phyloP scores from a whole-genome alignment of 2,113 vertebrate genomes.

The Hyperoodon ampullatus region DNA sequence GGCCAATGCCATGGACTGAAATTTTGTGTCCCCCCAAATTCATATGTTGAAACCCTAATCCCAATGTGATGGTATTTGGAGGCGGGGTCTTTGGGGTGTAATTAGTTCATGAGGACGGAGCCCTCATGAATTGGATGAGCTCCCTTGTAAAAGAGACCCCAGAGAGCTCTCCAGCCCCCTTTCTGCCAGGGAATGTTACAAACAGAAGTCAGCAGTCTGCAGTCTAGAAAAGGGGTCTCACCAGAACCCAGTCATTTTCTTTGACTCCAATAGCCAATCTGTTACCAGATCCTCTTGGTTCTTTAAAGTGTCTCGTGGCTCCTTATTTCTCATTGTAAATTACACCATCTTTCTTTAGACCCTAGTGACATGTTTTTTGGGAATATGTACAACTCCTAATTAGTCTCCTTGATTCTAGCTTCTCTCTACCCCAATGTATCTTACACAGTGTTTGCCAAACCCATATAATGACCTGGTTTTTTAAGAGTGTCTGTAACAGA shows the following conservation, averaged over 20 bases:
- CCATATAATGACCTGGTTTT: neutral
- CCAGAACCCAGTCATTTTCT: neutral
- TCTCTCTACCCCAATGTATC: neutral
- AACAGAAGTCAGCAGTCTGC: neutral
- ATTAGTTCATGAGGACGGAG: neutral
- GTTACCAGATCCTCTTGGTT: neutral
- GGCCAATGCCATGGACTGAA: neutral
- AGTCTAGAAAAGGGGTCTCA: neutral
- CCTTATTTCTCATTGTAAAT: neutral
- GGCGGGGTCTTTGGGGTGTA: neutral
- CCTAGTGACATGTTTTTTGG: neutral
- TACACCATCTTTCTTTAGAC: neutral
- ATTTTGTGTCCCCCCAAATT: neutral
- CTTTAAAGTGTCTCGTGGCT: neutral
- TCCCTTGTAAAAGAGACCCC: neutral
- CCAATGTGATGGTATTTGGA: neutral
- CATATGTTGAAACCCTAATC: neutral
- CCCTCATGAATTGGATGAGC: neutral
- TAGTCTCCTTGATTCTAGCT: neutral
- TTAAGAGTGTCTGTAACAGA: neutral
- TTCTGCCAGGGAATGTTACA: neutral
- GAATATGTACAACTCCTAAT: neutral
- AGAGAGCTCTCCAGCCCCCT: too few relatives aligned
- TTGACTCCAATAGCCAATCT: neutral
- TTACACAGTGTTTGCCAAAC: neutral